phyloP scores from a whole-genome alignment of 2,797 vertebrate genomes.

The Muscicapa comitata region DNA sequence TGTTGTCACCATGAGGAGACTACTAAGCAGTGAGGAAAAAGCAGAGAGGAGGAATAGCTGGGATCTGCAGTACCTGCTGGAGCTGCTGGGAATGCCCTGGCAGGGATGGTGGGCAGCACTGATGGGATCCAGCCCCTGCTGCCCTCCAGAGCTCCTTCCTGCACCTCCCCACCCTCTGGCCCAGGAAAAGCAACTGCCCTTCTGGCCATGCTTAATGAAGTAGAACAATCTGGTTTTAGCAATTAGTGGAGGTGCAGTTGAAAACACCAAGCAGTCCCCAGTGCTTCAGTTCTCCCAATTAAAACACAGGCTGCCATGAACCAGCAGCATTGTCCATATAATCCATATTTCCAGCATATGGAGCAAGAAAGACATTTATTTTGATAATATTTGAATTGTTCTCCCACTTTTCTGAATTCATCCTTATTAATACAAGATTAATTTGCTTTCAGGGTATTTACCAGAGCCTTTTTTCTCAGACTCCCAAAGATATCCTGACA shows the following conservation, averaged over 20 bases:
- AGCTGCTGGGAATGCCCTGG: neutral
- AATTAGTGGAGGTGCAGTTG: neutral
- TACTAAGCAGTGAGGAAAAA: neutral
- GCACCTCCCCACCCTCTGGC: neutral
- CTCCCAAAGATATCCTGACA: neutral
- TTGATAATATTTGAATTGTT: neutral
- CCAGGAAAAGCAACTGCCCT: neutral
- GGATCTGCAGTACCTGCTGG: neutral
- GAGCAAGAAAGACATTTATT: neutral
- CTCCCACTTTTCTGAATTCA: neutral
- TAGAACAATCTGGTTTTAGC: neutral
- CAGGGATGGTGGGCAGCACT: neutral
- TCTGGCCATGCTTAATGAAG: neutral
- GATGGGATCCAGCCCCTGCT: accelerated
- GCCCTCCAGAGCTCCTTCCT: neutral
- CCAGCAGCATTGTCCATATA: neutral
- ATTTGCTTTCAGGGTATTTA: neutral
- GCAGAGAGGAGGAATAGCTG: neutral
- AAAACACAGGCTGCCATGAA: neutral
- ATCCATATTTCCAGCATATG: neutral
- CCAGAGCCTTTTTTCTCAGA: neutral
- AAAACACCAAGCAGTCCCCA: neutral
- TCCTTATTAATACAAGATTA: neutral
- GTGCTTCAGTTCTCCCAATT: accelerated
- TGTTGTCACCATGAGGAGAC: slow-evolving; percentile 37